These are phyloP conservation scores for Polyploca ridens DNA, from an alignment of 2,888 invertebrate species.

Conservation along the genomic window DNA sequence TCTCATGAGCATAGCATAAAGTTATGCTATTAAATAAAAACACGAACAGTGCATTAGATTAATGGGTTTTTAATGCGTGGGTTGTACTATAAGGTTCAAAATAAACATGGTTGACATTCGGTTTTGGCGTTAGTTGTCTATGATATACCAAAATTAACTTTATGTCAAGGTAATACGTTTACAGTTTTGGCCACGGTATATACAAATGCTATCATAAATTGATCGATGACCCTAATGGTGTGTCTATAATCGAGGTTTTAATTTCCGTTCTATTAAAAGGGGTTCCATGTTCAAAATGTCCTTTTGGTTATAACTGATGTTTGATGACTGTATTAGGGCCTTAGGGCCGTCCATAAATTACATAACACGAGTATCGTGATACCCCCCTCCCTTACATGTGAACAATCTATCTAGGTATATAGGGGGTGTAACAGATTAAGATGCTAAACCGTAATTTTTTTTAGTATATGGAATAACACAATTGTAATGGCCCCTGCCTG, in stretches of 20 bases:
- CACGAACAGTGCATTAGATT: slow-evolving; percentile 65
- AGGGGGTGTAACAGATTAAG: too few species aligned
- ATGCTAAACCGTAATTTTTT: too few species aligned
- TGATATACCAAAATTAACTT: neutral
- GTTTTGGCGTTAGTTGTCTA: neutral
- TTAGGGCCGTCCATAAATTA: too few species aligned
- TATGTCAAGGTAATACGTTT: neutral
- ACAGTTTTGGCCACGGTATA: neutral
- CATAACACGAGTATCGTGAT: too few species aligned
- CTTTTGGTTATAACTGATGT: too few species aligned
- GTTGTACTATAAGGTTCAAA: neutral
- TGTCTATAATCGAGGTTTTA: neutral
- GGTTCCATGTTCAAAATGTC: too few species aligned
- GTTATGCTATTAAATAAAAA: slow-evolving; percentile 48
- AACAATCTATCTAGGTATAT: too few species aligned
- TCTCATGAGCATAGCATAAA: slow-evolving; percentile 39
- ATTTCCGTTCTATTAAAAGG: neutral
- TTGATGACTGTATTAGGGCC: too few species aligned
- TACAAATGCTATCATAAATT: neutral
- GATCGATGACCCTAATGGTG: neutral
- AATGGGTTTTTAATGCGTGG: slow-evolving; percentile 59
- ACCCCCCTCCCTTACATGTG: too few species aligned
- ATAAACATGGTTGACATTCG: neutral
- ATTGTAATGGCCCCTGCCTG: too few species aligned
- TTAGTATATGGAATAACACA: too few species aligned